Base-by-base conservation (phyloP, 2,888 invertebrate genomes). In the Xylophagus ater region DNA sequence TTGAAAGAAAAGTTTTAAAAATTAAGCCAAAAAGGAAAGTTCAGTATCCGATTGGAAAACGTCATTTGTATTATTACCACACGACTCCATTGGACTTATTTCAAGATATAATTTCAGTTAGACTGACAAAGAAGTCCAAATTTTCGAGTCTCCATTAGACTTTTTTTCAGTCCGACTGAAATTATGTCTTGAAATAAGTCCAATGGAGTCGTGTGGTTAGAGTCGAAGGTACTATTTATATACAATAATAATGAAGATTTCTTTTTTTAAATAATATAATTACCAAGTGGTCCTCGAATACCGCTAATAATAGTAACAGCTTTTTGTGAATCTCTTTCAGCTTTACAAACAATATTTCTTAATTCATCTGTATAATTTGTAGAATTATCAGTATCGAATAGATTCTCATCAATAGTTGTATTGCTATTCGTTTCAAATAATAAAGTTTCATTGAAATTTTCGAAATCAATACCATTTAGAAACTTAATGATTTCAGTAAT, bases 271-370 rank as follows among this genome's bases (percentile, higher is more conserved):
- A n/a, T n/a, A n/a, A n/a, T n/a, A 18, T 14, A 39, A 53, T 53
- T 51, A 64, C 64, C 60, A 37, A 65, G 59, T 2, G 65, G 64
- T 10, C 62, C 60, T 14, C 65, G 53, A 37, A 58, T 59, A 7
- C 61, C 63, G 34, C 59, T 57, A 12, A 62, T 54, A 42, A 58
- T 53, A 2, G 64, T 53, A 8, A 59, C 53, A 18, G 59, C 42
- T 40, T 54, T 58, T 42, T 65, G 65, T 1, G 60, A 56, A 40
- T 65, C 63, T 1, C 54, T 49, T 50, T 65, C 65, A 10, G 63
- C 63, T 39, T 60, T 57, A 47, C 65, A 65, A 9, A 64, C 63
- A 2, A 62, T 59, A 10, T 53, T 56, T 37, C 59, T 59, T 14
- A 62, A 60, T 20, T 52, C 53, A 5, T 43, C 18, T 18, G 8